A percentile compares a stretch with the other conserved stretches of the same genome.
Evolutionary conservation across 2,888 invertebrate genomes (phyloP).

Genomic region (Petrophora chlorosata): DNA sequence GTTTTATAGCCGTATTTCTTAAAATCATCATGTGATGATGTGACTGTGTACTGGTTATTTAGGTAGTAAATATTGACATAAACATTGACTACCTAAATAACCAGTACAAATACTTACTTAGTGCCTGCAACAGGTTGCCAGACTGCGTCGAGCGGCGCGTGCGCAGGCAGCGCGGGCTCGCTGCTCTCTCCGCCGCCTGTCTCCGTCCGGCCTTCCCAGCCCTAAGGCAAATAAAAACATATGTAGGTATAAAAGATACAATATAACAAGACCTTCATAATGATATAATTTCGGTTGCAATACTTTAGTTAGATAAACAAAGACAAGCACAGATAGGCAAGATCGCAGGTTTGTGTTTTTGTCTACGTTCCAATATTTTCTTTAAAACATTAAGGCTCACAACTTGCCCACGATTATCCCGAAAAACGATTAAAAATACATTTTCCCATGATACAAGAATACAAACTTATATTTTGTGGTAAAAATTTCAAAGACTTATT

Average conservation of each 20-base stretch:
- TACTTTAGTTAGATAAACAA: no score
- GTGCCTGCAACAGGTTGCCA: constrained; percentile 92
- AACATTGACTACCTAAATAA: no score
- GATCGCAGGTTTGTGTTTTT: no score
- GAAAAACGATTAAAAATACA: constrained; percentile 18
- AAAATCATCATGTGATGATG: no score
- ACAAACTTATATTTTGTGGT: constrained; percentile 4
- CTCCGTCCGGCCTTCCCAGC: constrained; percentile 69
- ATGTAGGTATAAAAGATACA: neutral
- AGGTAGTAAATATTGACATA: no score
- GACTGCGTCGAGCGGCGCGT: constrained; percentile 88
- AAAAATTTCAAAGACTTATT: constrained; percentile 16
- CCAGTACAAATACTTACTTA: constrained; percentile 73
- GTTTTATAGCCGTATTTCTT: no score
- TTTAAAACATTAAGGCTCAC: no score
- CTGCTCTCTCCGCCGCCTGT: constrained; percentile 58
- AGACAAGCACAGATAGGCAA: no score
- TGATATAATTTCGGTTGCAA: no score
- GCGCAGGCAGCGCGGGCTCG: constrained; percentile 85
- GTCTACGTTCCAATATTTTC: no score
- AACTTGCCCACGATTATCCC: no score
- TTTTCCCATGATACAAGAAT: constrained; percentile 6
- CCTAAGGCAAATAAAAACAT: constrained; percentile 46
- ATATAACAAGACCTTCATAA: neutral
- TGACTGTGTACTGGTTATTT: no score